These are phyloP conservation scores for Amblyraja radiata DNA, from an alignment of 2,797 vertebrate genomes.

Conservation along the genomic window DNA sequence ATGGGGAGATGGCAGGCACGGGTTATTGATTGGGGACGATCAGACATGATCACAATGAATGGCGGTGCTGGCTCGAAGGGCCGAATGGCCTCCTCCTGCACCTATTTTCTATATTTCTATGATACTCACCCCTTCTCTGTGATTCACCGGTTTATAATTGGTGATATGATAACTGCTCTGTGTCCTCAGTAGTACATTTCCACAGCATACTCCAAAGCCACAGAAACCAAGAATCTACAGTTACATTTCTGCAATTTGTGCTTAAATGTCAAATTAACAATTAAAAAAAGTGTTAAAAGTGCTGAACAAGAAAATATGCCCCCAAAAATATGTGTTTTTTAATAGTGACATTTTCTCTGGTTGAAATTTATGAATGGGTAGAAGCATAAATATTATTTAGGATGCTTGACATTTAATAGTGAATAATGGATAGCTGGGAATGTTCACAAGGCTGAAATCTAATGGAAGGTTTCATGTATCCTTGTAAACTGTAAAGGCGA, in stretches of 20 bases:
- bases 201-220: neutral
- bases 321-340: neutral
- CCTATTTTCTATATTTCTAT: neutral
- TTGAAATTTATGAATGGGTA: conserved; percentile 11
- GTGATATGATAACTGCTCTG: neutral
- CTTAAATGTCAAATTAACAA: neutral
- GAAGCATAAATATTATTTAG: conserved; percentile 6
- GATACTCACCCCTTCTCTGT: neutral
- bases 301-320: neutral
- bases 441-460: neutral
- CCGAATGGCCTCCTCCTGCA: too few relatives aligned
- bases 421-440: conserved; percentile 2
- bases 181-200: neutral
- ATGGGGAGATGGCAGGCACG: too few relatives aligned
- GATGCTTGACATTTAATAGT: neutral
- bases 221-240: neutral
- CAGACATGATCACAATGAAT: too few relatives aligned
- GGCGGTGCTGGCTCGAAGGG: too few relatives aligned
- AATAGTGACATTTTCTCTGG: neutral
- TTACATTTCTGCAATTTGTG: neutral
- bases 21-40: too few relatives aligned
- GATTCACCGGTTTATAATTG: neutral
- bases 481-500: neutral
- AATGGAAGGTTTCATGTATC: conserved; percentile 12
- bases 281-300: neutral